Percentiles rank a stretch among this genome's conserved stretches.
phyloP scores from a whole-genome alignment of 2,113 vertebrate genomes.

The Cichladusa arquata region DNA sequence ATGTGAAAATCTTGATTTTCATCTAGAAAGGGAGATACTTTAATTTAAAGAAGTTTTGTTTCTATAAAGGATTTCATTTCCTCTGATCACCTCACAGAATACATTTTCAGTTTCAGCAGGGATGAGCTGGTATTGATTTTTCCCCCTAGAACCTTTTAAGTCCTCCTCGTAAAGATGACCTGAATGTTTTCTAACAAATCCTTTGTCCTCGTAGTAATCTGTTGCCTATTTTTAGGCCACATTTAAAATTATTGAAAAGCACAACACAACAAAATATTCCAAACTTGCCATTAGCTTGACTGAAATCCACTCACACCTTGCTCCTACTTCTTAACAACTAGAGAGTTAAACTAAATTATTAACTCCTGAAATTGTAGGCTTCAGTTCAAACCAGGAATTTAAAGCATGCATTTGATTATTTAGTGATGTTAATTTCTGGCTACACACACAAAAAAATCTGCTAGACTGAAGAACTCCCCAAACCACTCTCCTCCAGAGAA shows the following conservation, averaged over 20 bases:
- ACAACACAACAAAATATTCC: neutral
- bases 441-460: neutral
- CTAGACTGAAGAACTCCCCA: conserved; percentile 2
- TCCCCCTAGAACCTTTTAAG: neutral
- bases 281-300: neutral
- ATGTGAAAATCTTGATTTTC: neutral
- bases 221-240: neutral
- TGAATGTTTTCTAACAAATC: neutral
- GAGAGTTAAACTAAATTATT: conserved; percentile 51
- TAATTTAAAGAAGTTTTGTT: neutral
- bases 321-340: neutral
- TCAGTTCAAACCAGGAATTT: conserved; percentile 85
- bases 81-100: neutral
- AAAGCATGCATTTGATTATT: conserved; percentile 76
- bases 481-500: neutral
- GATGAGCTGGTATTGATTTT: neutral
- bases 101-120: neutral
- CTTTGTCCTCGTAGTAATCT: neutral
- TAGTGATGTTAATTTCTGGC: conserved; percentile 67
- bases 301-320: conserved; percentile 8
- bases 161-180: neutral
- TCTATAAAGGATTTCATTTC: neutral
- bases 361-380: conserved; percentile 77
- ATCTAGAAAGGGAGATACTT: neutral
- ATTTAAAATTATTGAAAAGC: neutral